Base-by-base conservation (phyloP, 2,888 invertebrate genomes). In the Phoronis australis region DNA sequence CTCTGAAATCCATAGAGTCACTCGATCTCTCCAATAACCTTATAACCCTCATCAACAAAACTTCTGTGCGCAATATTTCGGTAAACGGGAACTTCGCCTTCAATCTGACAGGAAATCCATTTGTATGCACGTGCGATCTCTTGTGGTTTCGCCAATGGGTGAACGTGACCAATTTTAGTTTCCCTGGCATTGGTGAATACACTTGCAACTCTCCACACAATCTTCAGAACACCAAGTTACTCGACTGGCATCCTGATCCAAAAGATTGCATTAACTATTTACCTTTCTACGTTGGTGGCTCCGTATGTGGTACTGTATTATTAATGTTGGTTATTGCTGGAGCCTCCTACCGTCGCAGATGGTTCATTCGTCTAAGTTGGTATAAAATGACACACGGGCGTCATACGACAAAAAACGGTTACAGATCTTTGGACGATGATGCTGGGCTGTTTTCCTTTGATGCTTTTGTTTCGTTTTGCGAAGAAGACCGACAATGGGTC, bases 101-200 rank as follows among this genome's bases (percentile, higher is more conserved):
- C 15, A 67, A 75, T 75, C 79, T 93, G 51, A 87, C 82, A 89
- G 91, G 88, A 71, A 93, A 93, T 78, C 92, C 93, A 40, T 80
- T 93, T 63, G 85, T 86, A 56, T 94, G 93, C 78, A 87, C 86
- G 69, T 94, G 93, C 76, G 89, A 91, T 73, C 85, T 90, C 52
- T 88, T 90, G 78, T 88, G 90, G 73, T 82, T 91, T 42, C 91
- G 93, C 89, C 87, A 87, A 79, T 94, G 92, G 93, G 82, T 93
- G 83, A 88, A 69, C 87, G 90, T 75, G 89, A 94, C 80, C 84
- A 48, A 50, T 1, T 45, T 62, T 1, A 37, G 20, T 0, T 15
- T 67, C 22, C 39, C 51, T 1, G 47, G 54, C 4, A 40, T 45
- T n/a, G 43, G 45, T 4, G 42, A 45, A 2, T 65, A 62, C 39